Evolutionary conservation across 2,113 vertebrate species (phyloP), one percentile per base, ranked within the genome.

Genomic region (Lepus timidus): DNA sequence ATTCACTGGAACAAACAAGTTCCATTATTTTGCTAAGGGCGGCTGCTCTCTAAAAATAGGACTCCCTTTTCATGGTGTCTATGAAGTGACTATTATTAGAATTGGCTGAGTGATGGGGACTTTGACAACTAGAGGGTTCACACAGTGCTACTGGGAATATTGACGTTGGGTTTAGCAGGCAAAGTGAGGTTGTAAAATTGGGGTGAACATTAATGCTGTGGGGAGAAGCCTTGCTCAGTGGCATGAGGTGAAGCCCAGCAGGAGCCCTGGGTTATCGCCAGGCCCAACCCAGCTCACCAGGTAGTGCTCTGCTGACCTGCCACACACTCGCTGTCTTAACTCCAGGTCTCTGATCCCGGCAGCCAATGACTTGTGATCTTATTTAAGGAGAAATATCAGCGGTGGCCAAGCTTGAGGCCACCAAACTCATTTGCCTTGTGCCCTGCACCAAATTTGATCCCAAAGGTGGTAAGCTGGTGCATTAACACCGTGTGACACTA

Each of bases 361-460:
- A 94, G 95, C 91, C 70, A 36, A 68, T 95, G 95, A 97, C 96
- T 95, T 95, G 95, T 97, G 93, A 71, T 96, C 95, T 96, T 95
- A 93, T 96, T 96, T 96, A 95, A 97, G 95, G 71, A 70, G 94
- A 95, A 87, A 85, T 89, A 95, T 92, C 23, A 25, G 75, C 70
- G 22, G 93, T 91, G 93, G 83, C 94, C 82, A 96, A 62, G 93
- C 82, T 96, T 16, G 82, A 97, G 96, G 96, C 96, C 96, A 97
- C 93, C 92, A 95, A 95, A 92, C 90, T 97, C 97, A 96, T 96
- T 98, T 96, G 96, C 90, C 62, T 94, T 92, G 67, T 62, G 94
- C 90, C 96, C 96, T n/a, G 85, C 67, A 93, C 96, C 36, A 86
- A 79, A 94, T 68, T 51, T n/a, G 51, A 96, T 90, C 91, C 94